A percentile compares a stretch with the other conserved stretches of the same genome.
Conservation (phyloP, 2,888 invertebrate species). For the Eupithecia centaureata region DNA sequence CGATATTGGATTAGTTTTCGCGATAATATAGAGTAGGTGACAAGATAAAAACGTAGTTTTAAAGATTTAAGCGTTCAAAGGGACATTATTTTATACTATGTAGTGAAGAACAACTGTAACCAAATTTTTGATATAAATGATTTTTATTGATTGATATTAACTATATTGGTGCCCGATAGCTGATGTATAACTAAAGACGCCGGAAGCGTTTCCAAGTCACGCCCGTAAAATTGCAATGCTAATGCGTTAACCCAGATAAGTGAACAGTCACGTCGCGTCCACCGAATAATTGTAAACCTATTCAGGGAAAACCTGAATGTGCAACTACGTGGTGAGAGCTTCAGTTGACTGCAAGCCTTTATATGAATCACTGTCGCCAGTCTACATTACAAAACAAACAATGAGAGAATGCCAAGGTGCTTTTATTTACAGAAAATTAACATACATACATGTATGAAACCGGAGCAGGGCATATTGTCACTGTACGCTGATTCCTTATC, state of each 20-base stretch:
- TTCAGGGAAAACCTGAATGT: constrained; percentile 3
- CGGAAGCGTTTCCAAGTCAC: constrained; percentile 10
- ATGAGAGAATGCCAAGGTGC: constrained; percentile 25
- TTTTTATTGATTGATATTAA: neutral
- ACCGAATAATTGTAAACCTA: constrained; percentile 10
- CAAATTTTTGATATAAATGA: too few relatives aligned
- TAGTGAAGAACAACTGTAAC: too few relatives aligned
- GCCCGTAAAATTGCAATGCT: constrained; percentile 10
- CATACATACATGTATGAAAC: constrained; percentile 21
- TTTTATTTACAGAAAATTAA: constrained; percentile 32
- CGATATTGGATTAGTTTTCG: neutral
- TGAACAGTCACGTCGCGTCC: constrained; percentile 7
- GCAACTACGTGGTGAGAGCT: constrained; percentile 9
- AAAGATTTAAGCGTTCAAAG: too few relatives aligned
- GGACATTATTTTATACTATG: too few relatives aligned
- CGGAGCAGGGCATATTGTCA: constrained; percentile 17
- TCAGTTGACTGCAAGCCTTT: constrained; percentile 6
- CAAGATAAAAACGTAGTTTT: neutral
- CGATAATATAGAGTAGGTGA: neutral
- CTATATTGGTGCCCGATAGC: neutral
- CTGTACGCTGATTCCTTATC: constrained; percentile 9
- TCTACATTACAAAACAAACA: constrained; percentile 34
- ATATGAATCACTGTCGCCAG: constrained; percentile 29
- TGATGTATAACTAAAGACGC: neutral
- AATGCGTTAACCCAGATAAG: constrained; percentile 11